A percentile compares a stretch with the other conserved stretches of the same genome.
These are phyloP conservation scores for Holocentrus rufus DNA, from an alignment of 2,797 vertebrate species.

Conservation along the genomic window DNA sequence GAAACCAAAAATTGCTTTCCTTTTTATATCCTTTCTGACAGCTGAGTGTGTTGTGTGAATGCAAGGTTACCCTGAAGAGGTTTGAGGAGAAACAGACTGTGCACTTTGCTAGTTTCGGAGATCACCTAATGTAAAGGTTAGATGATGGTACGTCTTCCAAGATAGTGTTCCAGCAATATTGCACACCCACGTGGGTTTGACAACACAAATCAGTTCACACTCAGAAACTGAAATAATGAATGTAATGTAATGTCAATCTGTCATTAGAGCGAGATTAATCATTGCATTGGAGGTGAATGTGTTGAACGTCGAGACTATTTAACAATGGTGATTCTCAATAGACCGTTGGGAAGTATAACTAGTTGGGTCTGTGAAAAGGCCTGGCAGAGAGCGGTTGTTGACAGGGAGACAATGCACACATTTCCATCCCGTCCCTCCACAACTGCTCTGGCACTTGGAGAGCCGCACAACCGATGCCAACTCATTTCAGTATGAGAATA, in stretches of 20 bases:
- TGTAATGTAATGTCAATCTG: conserved; percentile 59
- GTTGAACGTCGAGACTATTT: conserved; percentile 33
- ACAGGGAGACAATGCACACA: conserved; percentile 45
- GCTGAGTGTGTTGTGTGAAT: conserved; percentile 39
- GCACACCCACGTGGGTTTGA: conserved; percentile 64
- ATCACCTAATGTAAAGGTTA: conserved; percentile 40
- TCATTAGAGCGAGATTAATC: conserved; percentile 15
- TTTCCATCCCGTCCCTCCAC: conserved; percentile 56
- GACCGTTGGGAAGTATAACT: conserved; percentile 10
- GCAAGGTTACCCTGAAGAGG: conserved; percentile 35
- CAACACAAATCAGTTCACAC: conserved; percentile 56
- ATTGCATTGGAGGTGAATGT: conserved; percentile 28
- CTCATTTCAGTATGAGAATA: conserved; percentile 65
- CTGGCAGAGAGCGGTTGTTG: conserved; percentile 41
- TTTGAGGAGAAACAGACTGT: conserved; percentile 49
- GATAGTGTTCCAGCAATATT: conserved; percentile 75
- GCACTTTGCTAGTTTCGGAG: conserved; percentile 67
- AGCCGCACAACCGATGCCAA: conserved; percentile 57
- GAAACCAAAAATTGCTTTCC: conserved; percentile 72
- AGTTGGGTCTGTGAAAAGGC: conserved; percentile 30
- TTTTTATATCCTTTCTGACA: conserved; percentile 49
- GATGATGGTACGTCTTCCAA: conserved; percentile 73
- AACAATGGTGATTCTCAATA: conserved; percentile 18
- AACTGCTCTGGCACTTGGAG: conserved; percentile 54
- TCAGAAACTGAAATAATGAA: conserved; percentile 61